Conservation (phyloP, 1,140 invertebrate species). For the Hydropsyche tenuis region DNA sequence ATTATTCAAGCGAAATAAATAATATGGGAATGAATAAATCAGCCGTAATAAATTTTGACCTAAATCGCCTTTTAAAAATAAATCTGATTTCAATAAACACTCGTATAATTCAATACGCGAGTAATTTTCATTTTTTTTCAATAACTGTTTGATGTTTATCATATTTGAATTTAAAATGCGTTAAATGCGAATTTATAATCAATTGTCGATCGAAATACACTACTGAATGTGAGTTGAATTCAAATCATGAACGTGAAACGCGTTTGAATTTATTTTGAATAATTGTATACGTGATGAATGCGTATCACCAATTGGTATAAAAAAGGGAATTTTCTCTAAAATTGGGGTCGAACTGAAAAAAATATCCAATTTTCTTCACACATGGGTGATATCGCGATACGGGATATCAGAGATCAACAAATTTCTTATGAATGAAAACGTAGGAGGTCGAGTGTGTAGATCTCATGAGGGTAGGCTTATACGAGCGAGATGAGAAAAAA, state of each 20-base stretch:
- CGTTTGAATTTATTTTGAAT: no score
- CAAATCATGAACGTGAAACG: no score
- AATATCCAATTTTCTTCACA: not conserved
- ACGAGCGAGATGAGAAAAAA: not conserved
- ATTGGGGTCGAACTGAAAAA: not conserved
- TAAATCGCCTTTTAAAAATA: not conserved
- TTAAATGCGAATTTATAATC: no score
- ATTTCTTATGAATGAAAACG: constrained; percentile 3
- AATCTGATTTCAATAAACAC: not conserved
- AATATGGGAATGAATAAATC: not conserved
- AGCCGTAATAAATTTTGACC: not conserved
- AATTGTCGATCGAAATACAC: no score
- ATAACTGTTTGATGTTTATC: no score
- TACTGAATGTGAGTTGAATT: no score
- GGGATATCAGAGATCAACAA: constrained; percentile 11
- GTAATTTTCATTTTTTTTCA: no score
- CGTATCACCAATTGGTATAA: no score
- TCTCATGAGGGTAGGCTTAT: constrained; percentile 9
- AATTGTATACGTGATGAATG: no score
- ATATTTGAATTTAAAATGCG: no score
- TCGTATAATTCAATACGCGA: no score
- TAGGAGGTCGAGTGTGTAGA: not conserved
- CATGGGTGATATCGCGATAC: not conserved
- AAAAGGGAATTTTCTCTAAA: no score
- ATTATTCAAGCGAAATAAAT: not conserved